These are phyloP conservation scores for Glyptemys insculpta DNA, from an alignment of 2,797 vertebrate genomes.

Conservation along the genomic window DNA sequence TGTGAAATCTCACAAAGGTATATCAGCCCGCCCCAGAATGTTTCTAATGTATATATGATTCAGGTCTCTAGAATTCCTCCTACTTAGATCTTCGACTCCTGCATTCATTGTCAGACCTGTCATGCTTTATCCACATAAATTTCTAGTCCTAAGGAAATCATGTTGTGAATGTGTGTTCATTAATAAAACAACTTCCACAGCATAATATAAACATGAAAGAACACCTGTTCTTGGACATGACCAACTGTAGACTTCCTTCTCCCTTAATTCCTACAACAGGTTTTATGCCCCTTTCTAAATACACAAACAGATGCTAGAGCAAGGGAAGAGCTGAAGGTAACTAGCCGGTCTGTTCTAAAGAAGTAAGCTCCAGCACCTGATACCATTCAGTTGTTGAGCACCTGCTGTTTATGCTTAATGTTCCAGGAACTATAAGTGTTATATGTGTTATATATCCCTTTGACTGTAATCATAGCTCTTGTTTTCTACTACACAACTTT, in stretches of 20 bases:
- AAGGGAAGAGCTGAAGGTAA: not conserved
- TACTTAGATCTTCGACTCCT: not conserved
- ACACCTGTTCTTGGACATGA: not conserved
- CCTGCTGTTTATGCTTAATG: not conserved
- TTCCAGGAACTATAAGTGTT: not conserved
- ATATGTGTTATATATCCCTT: not conserved
- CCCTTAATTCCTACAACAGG: not conserved
- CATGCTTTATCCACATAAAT: not conserved
- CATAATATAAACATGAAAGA: not conserved
- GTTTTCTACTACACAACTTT: not conserved
- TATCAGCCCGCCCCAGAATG: constrained; percentile 32
- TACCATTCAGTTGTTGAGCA: not conserved
- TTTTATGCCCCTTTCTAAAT: not conserved
- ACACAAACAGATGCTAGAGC: not conserved
- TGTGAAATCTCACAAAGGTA: constrained; percentile 72
- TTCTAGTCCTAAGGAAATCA: not conserved
- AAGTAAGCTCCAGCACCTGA: not conserved
- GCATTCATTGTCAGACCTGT: not conserved
- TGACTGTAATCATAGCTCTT: not conserved
- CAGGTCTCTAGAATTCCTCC: not conserved
- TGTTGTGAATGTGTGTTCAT: not conserved
- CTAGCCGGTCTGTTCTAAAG: not conserved
- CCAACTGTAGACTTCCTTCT: not conserved
- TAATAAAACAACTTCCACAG: not conserved
- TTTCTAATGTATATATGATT: not conserved